These are phyloP conservation scores for Bimastos eiseni DNA, from an alignment of 2,888 invertebrate genomes.

Conservation along the genomic window DNA sequence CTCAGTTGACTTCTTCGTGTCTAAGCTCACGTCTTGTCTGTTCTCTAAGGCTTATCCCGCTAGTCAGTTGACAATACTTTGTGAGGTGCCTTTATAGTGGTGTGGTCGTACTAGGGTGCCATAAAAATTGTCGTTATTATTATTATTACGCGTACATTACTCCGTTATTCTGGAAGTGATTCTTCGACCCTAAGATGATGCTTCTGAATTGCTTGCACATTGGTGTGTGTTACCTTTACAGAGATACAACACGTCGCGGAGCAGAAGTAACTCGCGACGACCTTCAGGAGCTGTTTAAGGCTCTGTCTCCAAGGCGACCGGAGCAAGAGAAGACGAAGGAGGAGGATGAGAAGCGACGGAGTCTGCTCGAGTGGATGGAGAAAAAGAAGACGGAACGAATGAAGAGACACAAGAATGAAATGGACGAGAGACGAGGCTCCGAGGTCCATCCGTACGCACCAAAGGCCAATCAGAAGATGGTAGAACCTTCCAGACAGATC, in stretches of 20 bases:
- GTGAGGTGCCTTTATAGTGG: too few species aligned
- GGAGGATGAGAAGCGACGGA: slow-evolving; percentile 45
- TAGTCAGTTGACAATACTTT: too few species aligned
- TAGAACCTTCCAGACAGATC: neutral
- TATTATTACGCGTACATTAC: too few species aligned
- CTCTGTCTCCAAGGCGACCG: neutral
- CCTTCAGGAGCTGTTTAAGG: neutral
- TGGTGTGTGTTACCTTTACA: neutral
- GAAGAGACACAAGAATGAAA: slow-evolving; percentile 48
- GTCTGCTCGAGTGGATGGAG: slow-evolving; percentile 54
- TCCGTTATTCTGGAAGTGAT: too few species aligned
- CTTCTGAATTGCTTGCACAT: neutral
- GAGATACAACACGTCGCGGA: slow-evolving; percentile 9
- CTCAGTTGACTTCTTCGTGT: too few species aligned
- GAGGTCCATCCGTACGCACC: slow-evolving; percentile 52
- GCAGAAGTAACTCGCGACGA: neutral
- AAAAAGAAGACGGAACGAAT: slow-evolving; percentile 49
- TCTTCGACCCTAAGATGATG: neutral
- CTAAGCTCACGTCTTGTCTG: too few species aligned
- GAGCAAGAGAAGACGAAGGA: neutral
- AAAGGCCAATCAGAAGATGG: slow-evolving; percentile 8
- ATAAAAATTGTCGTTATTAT: too few species aligned
- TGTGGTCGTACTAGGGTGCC: too few species aligned
- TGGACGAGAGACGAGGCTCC: slow-evolving; percentile 48
- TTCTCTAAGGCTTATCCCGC: too few species aligned